A percentile compares a stretch with the other conserved stretches of the same genome.
Conservation (phyloP, 2,113 vertebrate genomes). For the Gymnorhina tibicen region DNA sequence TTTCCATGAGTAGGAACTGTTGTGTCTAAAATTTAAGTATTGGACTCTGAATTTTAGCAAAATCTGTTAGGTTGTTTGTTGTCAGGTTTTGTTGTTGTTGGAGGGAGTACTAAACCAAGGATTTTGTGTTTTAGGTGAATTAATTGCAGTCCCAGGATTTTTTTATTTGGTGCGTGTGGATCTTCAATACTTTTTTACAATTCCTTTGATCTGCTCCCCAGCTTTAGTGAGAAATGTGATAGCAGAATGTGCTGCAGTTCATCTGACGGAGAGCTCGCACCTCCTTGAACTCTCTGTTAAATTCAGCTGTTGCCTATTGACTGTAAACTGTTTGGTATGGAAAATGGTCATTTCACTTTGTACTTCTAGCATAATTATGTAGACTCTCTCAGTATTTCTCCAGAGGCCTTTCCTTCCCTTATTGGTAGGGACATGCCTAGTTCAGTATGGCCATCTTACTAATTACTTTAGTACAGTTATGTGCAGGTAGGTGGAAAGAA, state of each 20-base stretch:
- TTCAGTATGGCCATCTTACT: background rate
- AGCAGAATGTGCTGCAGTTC: background rate
- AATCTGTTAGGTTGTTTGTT: background rate
- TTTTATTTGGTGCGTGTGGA: background rate
- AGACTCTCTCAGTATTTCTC: background rate
- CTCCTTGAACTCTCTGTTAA: background rate
- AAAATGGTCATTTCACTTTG: background rate
- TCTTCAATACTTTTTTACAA: background rate
- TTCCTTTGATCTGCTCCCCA: background rate
- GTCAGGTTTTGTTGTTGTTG: background rate
- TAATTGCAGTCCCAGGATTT: background rate
- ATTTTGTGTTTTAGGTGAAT: background rate
- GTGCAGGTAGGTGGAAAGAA: background rate
- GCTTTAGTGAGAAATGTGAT: background rate
- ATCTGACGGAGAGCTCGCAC: background rate
- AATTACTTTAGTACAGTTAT: background rate
- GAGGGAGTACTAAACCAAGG: background rate
- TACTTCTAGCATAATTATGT: background rate
- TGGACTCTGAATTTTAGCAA: background rate
- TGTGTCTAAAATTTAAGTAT: background rate
- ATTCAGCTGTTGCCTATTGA: background rate
- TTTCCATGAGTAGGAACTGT: background rate
- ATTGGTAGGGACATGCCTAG: background rate
- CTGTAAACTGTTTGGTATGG: background rate
- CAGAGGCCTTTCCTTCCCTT: background rate